Conservation (phyloP, 2,888 invertebrate species). For the Cryptosula pallasiana region DNA sequence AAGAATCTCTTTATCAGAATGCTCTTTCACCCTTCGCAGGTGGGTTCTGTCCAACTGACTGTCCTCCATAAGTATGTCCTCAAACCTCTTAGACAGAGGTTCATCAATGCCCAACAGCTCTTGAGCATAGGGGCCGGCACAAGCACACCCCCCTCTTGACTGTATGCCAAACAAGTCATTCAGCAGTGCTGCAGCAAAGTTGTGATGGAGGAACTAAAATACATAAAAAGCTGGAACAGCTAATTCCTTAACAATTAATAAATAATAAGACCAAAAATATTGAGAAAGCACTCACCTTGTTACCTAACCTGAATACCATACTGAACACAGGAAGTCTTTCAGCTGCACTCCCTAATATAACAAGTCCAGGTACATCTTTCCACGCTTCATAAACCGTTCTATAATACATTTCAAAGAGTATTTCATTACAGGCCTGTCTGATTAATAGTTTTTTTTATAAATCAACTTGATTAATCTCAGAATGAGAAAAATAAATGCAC, state of each 20-base stretch:
- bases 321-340: slow-evolving; percentile 68
- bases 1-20: slow-evolving; percentile 64
- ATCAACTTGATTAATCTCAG: too few relatives aligned
- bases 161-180: slow-evolving; percentile 90
- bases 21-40: slow-evolving; percentile 56
- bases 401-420: slow-evolving; percentile 29
- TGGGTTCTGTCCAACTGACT: slow-evolving; percentile 59
- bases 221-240: not conserved
- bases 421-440: too few relatives aligned
- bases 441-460: too few relatives aligned
- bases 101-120: slow-evolving; percentile 78
- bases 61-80: slow-evolving; percentile 64
- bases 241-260: not conserved
- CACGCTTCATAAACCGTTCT: slow-evolving; percentile 52
- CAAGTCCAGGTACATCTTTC: slow-evolving; percentile 60
- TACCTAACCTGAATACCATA: not conserved
- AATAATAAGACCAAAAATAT: too few relatives aligned
- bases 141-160: slow-evolving; percentile 59
- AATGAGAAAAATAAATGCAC: too few relatives aligned
- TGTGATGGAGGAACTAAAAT: slow-evolving; percentile 71
- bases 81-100: slow-evolving; percentile 69
- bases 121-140: slow-evolving; percentile 74
- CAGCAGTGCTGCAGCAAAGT: slow-evolving; percentile 76
- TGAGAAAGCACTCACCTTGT: slow-evolving; percentile 15
- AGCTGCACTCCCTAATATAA: slow-evolving; percentile 63